Base-by-base conservation (phyloP, 1,140 invertebrate genomes). In the Calephelis virginiensis region DNA sequence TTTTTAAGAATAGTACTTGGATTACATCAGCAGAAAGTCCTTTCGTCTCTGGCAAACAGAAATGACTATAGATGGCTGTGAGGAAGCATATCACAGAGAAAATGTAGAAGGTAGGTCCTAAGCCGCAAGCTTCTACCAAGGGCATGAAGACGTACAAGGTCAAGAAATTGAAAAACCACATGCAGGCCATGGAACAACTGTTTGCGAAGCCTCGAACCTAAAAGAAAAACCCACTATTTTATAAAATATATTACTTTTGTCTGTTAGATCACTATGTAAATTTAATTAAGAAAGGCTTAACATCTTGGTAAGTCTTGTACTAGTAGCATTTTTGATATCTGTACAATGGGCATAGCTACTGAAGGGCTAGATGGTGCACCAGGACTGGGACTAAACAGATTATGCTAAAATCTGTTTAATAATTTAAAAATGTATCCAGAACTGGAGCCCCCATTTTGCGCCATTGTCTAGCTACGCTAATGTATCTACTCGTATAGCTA, bases 181-280 rank as follows among this genome's bases (percentile, higher is more conserved):
- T 81, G 61, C 76, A 83, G 0, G 70, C 79, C 81, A 86, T 83
- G 10, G 71, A 67, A 12, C 82, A 67, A 38, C 84, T 87, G 71
- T 86, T 90, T 60, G 85, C 75, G 48, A 90, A 74, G 1, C 85
- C 81, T n/a, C 85, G 76, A 0, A 90, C 82, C 87, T 90, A 73
- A 1, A 75, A 79, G 45, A 38, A 9, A 12, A 60, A 60, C 1
- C 0, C 8, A n/a, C 13, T 53, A 17, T 28, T n/a, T 53, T 53
- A 17, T 14, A 28, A 28, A 28, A 28, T 28, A 28, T 28, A 2
- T 28, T 28, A 28, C 0, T 28, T 28, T 28, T 28, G 3, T 1
- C 28, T 28, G 1, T 28, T 28, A 28, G 28, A 28, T 28, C 2
- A 28, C 28, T 28, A 0, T 28, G 3, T 28, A 28, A 1, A 3